Base-by-base conservation (phyloP, 2,797 vertebrate genomes). In the Anguilla megastoma region DNA sequence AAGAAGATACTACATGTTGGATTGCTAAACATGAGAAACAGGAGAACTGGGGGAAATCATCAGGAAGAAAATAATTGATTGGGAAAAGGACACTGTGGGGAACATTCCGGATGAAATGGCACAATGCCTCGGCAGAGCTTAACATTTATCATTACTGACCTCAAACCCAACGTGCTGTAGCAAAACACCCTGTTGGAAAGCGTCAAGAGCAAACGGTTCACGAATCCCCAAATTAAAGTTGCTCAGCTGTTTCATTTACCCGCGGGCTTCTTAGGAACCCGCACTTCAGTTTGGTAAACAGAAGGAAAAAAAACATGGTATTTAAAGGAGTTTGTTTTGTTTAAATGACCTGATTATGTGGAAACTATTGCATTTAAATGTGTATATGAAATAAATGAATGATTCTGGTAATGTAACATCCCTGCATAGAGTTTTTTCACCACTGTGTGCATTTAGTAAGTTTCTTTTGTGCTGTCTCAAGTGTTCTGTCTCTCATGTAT, bases 331-430 rank as follows among this genome's bases (percentile, higher is more conserved):
- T 82, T 82, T 82, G 41, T 82, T 82, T 82, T 82, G 41, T 82
- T 82, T 79, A 16, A 79, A 48, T 82, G 7, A 82, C 79, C 45
- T 82, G 41, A 82, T 82, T 82, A 50, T 48, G 45, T 82, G 79
- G 79, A 82, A 50, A 82, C 50, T 82, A 82, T 21, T 82, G 79
- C 79, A 82, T 82, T 82, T 82, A 82, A 82, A 82, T 50, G 79
- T 82, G 79, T 82, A 82, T 82, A 45, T 82, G 79, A 82, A 82
- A 82, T 82, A 82, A 82, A 82, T 82, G 79, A 82, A 82, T 82
- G 79, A 82, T 82, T 82, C 79, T n/a, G 79, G 45, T 82, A 82
- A 48, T 82, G 45, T 82, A n/a, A 7, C 79, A 2, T 82, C 71
- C 33, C 79, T 82, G 79, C 9, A 48, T 48, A 48, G 71, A 82